Evolutionary conservation across 1,140 invertebrate genomes (phyloP).

Genomic region (Lutraria rhynchaena): DNA sequence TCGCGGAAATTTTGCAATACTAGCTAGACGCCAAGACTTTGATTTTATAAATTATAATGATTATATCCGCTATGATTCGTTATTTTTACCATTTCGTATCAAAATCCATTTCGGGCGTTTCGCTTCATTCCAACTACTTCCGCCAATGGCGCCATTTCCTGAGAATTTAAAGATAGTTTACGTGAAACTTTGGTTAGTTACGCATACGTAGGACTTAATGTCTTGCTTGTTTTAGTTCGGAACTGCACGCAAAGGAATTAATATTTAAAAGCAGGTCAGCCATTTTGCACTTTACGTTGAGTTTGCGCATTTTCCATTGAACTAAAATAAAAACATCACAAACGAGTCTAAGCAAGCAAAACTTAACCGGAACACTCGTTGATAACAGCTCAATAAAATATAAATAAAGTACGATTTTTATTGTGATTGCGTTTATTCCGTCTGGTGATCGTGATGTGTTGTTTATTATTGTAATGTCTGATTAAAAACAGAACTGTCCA

Average conservation of each 20-base stretch:
- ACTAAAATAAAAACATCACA: background rate
- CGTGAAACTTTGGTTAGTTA: conserved; percentile 10
- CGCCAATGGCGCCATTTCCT: conserved; percentile 62
- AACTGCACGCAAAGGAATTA: background rate
- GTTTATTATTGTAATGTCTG: too few species aligned
- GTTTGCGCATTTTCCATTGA: background rate
- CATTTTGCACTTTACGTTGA: background rate
- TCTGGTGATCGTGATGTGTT: too few species aligned
- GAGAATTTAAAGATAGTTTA: conserved; percentile 60
- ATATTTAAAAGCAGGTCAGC: background rate
- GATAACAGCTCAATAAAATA: background rate
- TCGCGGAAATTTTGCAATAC: background rate
- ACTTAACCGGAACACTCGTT: conserved; percentile 40
- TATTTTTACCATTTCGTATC: background rate
- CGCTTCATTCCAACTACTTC: background rate
- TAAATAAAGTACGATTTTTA: too few species aligned
- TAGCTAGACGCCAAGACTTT: background rate
- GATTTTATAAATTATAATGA: background rate
- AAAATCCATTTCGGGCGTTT: background rate
- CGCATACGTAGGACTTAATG: background rate
- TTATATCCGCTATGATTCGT: background rate
- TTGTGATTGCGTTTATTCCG: too few species aligned
- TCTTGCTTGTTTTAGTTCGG: background rate
- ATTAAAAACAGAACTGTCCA: too few species aligned
- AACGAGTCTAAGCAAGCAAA: conserved; percentile 48